phyloP scores from a whole-genome alignment of 2,888 invertebrate genomes.

The Stenichneumon culpator region DNA sequence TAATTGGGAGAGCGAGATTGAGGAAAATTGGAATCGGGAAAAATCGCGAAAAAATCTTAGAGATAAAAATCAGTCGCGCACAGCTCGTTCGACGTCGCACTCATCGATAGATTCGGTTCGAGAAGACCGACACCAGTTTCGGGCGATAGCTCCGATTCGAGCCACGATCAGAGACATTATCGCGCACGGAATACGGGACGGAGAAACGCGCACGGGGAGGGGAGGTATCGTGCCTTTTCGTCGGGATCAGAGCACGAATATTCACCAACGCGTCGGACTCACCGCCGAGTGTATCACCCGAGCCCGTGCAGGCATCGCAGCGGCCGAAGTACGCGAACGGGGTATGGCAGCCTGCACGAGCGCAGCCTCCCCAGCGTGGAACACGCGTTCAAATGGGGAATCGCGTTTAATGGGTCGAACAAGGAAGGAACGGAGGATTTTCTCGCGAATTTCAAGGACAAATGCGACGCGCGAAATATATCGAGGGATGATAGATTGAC shows the following conservation, averaged over 20 bases:
- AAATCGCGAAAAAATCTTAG: no score
- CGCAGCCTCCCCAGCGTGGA: conserved; percentile 7
- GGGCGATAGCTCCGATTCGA: no score
- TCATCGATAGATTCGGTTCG: no score
- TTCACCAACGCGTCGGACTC: not conserved
- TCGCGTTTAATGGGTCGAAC: not conserved
- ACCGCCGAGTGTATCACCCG: not conserved
- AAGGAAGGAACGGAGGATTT: not conserved
- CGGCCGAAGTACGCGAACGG: not conserved
- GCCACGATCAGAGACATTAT: no score
- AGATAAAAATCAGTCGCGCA: no score
- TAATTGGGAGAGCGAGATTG: not conserved
- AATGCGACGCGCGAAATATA: conserved; percentile 21
- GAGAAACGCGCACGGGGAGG: no score
- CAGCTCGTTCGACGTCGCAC: no score
- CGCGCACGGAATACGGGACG: no score
- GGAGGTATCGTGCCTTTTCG: no score
- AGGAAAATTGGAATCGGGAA: no score
- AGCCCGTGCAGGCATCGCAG: not conserved
- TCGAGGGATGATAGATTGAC: not conserved
- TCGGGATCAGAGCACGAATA: not conserved
- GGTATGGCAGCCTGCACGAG: not conserved
- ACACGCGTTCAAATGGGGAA: conserved; percentile 9
- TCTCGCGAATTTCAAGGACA: conserved; percentile 6
- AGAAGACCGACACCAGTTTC: no score